Conservation (phyloP, 2,888 invertebrate species). For the Patella ulyssiponensis region DNA sequence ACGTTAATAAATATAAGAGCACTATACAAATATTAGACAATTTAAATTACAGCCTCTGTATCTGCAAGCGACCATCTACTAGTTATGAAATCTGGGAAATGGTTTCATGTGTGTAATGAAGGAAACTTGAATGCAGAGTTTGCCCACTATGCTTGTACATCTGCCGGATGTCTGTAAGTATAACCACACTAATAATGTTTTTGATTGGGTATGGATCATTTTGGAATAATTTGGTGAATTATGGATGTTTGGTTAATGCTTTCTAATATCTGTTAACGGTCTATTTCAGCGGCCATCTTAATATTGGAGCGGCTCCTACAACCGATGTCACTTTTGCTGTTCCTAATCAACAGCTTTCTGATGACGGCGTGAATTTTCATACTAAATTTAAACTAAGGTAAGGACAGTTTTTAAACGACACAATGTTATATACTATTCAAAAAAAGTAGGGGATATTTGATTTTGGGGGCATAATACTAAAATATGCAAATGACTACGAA, state of each 20-base stretch:
- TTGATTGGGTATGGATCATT: no score
- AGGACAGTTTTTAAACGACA: no score
- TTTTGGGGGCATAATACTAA: no score
- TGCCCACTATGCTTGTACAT: slow-evolving; percentile 33
- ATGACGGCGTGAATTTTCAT: slow-evolving; percentile 10
- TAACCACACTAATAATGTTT: no score
- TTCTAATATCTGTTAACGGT: background rate
- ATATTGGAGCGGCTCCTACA: background rate
- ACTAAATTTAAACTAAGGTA: no score
- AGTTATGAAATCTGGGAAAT: slow-evolving; percentile 29
- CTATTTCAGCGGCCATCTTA: background rate
- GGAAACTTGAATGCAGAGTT: slow-evolving; percentile 18
- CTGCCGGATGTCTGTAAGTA: slow-evolving; percentile 31
- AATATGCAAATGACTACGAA: no score
- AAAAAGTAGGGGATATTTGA: no score
- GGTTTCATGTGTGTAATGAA: slow-evolving; percentile 40
- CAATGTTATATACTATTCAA: no score
- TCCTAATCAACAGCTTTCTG: background rate
- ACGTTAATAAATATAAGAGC: no score
- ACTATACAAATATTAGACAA: no score
- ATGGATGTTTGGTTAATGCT: no score
- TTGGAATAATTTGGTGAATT: no score
- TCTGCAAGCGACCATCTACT: slow-evolving; percentile 16
- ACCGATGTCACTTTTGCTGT: slow-evolving; percentile 10
- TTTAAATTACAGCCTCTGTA: slow-evolving; percentile 14